These are phyloP conservation scores for Rhinichthys osculus DNA, from an alignment of 2,797 vertebrate species.

Conservation along the genomic window DNA sequence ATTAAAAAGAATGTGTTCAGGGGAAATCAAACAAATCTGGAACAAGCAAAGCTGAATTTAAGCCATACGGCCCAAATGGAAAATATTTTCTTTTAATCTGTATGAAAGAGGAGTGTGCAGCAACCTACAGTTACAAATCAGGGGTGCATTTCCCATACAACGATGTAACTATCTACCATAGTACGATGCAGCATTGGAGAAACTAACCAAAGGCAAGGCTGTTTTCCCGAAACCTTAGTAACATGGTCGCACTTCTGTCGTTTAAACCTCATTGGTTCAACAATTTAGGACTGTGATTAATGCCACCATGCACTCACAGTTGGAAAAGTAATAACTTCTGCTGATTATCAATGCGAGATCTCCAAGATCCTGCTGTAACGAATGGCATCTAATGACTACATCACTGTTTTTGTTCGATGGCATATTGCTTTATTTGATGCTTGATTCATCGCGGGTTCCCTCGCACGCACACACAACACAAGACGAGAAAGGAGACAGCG, in stretches of 20 bases:
- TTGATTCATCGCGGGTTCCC: too few relatives aligned
- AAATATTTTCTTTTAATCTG: constrained; percentile 51
- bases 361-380: too few relatives aligned
- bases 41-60: constrained; percentile 36
- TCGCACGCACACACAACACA: too few relatives aligned
- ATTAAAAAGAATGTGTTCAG: constrained; percentile 49
- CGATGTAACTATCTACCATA: neutral
- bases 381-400: too few relatives aligned
- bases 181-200: neutral
- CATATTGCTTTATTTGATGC: too few relatives aligned
- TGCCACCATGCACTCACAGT: neutral
- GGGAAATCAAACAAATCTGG: constrained; percentile 33
- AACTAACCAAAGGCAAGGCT: neutral
- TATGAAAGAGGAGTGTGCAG: neutral
- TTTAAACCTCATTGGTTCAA: neutral
- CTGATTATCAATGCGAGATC: neutral
- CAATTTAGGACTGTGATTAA: neutral
- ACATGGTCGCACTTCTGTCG: neutral
- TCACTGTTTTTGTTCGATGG: too few relatives aligned
- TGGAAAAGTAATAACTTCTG: neutral
- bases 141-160: neutral
- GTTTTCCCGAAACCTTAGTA: neutral
- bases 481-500: too few relatives aligned
- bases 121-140: neutral
- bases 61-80: constrained; percentile 22